Evolutionary conservation across 2,888 invertebrate species (phyloP).

Genomic region (Drosophila maculinotata): DNA sequence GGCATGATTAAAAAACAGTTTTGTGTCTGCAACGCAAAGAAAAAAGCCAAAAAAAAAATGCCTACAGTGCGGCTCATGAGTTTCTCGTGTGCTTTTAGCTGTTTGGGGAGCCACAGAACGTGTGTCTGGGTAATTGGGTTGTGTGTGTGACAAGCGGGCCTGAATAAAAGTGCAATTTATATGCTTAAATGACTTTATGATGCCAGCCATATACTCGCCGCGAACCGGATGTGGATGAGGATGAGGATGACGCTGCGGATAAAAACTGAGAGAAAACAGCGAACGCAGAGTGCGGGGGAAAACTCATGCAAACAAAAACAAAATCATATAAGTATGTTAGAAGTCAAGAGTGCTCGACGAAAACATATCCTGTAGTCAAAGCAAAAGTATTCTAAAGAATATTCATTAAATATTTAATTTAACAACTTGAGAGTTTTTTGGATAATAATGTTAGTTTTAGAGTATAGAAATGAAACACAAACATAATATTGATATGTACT

Average conservation of each 20-base stretch:
- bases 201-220: slow-evolving; percentile 31
- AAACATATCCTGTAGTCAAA: not conserved
- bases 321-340: slow-evolving; percentile 6
- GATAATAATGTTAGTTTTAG: no score
- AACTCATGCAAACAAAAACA: slow-evolving; percentile 2
- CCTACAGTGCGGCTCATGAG: slow-evolving; percentile 7
- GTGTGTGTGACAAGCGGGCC: slow-evolving; percentile 59
- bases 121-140: slow-evolving; percentile 66
- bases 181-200: slow-evolving; percentile 80
- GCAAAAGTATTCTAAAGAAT: not conserved
- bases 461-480: no score
- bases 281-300: slow-evolving; percentile 11
- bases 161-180: slow-evolving; percentile 77
- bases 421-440: no score
- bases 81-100: slow-evolving; percentile 24
- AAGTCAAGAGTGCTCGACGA: not conserved
- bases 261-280: slow-evolving; percentile 6
- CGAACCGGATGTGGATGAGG: not conserved
- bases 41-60: not conserved
- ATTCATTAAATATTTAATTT: no score
- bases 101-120: slow-evolving; percentile 23
- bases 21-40: slow-evolving; percentile 9
- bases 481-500: no score
- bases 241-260: not conserved
- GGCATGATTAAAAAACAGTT: slow-evolving; percentile 27